Conservation (phyloP, 2,797 vertebrate genomes). For the Babyrousa celebensis region DNA sequence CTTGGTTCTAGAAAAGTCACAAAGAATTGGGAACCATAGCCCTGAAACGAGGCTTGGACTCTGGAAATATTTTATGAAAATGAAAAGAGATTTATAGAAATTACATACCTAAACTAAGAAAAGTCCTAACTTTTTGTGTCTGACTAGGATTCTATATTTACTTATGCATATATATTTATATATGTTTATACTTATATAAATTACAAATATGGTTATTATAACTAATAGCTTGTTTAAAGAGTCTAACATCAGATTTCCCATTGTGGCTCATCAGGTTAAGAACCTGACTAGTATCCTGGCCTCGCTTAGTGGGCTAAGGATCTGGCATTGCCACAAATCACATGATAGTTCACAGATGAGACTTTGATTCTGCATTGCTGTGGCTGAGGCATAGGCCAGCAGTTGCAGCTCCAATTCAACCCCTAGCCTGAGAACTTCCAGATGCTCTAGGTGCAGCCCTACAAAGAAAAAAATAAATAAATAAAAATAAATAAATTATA, state of each 20-base stretch:
- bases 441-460: too few species aligned
- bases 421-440: too few species aligned
- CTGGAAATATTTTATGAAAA: not conserved
- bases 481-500: too few species aligned
- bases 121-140: not conserved
- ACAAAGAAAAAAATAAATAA: too few species aligned
- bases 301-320: too few species aligned
- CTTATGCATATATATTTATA: not conserved
- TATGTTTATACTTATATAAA: not conserved
- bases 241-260: not conserved
- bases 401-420: too few species aligned
- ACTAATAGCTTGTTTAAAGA: not conserved
- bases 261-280: too few species aligned
- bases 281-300: too few species aligned
- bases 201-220: not conserved
- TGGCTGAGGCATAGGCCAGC: too few species aligned
- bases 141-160: not conserved
- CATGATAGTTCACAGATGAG: too few species aligned
- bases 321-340: too few species aligned
- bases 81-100: constrained; percentile 46
- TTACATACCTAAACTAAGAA: not conserved
- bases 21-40: not conserved
- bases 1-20: not conserved
- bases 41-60: not conserved
- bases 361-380: too few species aligned